Evolutionary conservation across 2,797 vertebrate genomes (phyloP), one percentile per base, ranked within the genome.

Genomic region (Acanthopagrus latus): DNA sequence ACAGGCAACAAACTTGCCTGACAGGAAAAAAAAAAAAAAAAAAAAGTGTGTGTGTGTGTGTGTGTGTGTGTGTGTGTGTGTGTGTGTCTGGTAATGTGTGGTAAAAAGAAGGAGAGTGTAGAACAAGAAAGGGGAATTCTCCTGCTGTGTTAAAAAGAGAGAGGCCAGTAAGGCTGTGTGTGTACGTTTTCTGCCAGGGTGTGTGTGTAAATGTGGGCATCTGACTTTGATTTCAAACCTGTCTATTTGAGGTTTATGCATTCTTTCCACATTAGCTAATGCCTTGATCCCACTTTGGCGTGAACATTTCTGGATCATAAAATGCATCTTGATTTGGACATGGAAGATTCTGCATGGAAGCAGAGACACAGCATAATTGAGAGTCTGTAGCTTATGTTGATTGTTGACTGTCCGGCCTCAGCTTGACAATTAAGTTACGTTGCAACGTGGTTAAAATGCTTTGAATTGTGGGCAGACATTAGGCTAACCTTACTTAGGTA

Each of bases 101-200:
- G 59, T 48, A 64, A 50, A 71, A 51, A 74, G 29, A 33, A 33
- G 4, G 64, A 58, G 74, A 67, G 51, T 16, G 59, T 21, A 38
- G 54, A 64, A 64, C 76, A 33, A 65, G 71, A 71, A 14, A 68
- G 11, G 57, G 60, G 46, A 81, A 71, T 82, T 74, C 63, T 81
- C 85, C 88, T 57, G 82, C 88, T 92, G 85, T 85, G 91, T 86
- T 88, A 76, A 91, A 88, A 92, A 33, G n/a, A 33, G 83, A 77
- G 69, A 86, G 64, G 23, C 33, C 66, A 71, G 79, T 55, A 43
- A 82, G 67, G 76, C 70, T 74, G 79, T 83, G 64, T 44, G 3
- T 25, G 6, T 62, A 56, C 29, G 3, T 33, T 69, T 14, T 74
- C 44, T 71, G 64, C 58, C 8, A 8, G 7, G 33, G 44, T 50